Conservation (phyloP, 2,113 vertebrate species). For the Toxotes jaculatrix region DNA sequence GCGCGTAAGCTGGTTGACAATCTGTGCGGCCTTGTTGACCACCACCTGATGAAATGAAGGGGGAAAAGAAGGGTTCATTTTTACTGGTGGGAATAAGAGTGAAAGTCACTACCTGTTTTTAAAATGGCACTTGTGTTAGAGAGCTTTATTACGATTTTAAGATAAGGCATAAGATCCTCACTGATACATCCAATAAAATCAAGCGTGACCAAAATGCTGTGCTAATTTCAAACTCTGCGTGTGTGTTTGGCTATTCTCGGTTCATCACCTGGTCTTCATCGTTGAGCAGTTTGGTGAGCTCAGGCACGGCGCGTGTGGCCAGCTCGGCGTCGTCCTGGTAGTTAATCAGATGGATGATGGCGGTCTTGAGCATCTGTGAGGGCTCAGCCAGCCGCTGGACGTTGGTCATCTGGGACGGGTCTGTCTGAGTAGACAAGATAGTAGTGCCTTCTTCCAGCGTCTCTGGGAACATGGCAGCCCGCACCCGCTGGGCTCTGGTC, state of each 20-base stretch:
- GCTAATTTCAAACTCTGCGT: background rate
- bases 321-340: conserved; percentile 97
- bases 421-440: conserved; percentile 89
- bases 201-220: background rate
- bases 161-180: background rate
- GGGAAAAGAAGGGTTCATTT: background rate
- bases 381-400: conserved; percentile 95
- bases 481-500: conserved; percentile 90
- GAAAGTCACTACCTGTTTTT: background rate
- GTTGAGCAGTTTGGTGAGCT: conserved; percentile 97
- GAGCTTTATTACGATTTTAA: background rate
- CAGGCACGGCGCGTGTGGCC: conserved; percentile 93
- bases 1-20: conserved; percentile 95
- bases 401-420: conserved; percentile 92
- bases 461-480: conserved; percentile 94
- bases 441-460: conserved; percentile 84
- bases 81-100: background rate
- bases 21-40: conserved; percentile 96
- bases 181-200: background rate
- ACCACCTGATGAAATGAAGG: conserved; percentile 83
- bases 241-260: background rate
- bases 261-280: conserved; percentile 92
- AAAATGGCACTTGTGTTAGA: background rate
- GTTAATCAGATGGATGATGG: conserved; percentile 97
- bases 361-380: conserved; percentile 94